These are phyloP conservation scores for Ceraclea dissimilis DNA, from an alignment of 2,888 invertebrate genomes.

Conservation along the genomic window DNA sequence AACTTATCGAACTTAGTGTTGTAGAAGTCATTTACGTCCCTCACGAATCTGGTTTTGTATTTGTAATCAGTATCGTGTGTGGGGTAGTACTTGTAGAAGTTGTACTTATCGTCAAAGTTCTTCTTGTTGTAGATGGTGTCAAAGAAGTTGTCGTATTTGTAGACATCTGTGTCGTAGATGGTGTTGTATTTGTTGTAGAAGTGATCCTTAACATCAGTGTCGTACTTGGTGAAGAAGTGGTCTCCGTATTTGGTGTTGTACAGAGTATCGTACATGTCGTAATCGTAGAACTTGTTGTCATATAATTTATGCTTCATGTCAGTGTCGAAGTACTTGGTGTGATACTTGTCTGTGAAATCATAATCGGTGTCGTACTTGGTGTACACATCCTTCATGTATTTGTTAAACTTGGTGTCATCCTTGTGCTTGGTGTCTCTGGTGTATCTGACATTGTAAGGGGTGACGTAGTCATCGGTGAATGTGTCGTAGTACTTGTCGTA, in stretches of 20 bases:
- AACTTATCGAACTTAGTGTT: neutral
- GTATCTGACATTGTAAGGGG: neutral
- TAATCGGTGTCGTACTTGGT: neutral
- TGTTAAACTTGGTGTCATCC: neutral
- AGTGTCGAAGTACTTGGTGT: neutral
- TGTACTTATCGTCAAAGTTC: neutral
- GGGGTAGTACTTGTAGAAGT: neutral
- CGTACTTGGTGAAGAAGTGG: neutral
- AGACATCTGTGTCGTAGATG: neutral
- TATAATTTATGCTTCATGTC: neutral
- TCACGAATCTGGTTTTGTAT: neutral
- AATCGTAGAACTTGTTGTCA: neutral
- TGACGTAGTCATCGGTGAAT: neutral
- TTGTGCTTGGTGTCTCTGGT: neutral
- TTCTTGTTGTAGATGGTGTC: neutral
- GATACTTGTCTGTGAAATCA: neutral
- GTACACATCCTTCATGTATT: neutral
- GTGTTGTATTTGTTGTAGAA: neutral
- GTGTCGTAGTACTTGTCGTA: neutral
- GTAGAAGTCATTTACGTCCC: neutral
- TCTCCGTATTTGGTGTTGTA: neutral
- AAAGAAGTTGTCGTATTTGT: neutral
- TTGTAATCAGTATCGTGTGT: neutral
- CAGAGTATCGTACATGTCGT: neutral
- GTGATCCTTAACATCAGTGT: neutral